A percentile compares a stretch with the other conserved stretches of the same genome.
Conservation (phyloP, 2,113 vertebrate genomes). For the Baryphthengus martii region DNA sequence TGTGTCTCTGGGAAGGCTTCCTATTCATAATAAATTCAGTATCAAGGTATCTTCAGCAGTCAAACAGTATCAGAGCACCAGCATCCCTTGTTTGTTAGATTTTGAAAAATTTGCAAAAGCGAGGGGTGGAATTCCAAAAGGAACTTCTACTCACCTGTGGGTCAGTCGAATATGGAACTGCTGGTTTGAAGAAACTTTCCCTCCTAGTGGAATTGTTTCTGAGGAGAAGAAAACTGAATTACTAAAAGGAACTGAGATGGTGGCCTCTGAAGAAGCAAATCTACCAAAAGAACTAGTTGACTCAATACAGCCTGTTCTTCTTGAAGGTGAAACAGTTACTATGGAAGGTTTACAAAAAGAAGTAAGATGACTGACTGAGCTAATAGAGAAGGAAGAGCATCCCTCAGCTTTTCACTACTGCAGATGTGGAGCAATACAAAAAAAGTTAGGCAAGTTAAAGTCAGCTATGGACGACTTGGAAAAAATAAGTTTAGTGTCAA, state of each 20-base stretch:
- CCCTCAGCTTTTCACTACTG: conserved; percentile 68
- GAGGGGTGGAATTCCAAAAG: conserved; percentile 42
- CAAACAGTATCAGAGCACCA: conserved; percentile 23
- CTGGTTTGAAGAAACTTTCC: conserved; percentile 63
- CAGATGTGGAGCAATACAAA: conserved; percentile 72
- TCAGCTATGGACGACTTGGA: conserved; percentile 74
- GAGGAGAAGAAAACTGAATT: neutral
- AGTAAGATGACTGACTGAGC: conserved; percentile 55
- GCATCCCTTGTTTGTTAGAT: conserved; percentile 60
- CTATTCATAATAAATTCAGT: conserved; percentile 18
- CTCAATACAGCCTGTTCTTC: conserved; percentile 9
- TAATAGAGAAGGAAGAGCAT: conserved; percentile 49
- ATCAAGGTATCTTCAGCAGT: conserved; percentile 27
- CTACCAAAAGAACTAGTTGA: conserved; percentile 41
- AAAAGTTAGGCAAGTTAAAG: conserved; percentile 74
- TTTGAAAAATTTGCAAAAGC: conserved; percentile 61
- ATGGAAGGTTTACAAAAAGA: conserved; percentile 55
- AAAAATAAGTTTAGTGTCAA: conserved; percentile 65
- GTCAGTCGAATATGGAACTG: conserved; percentile 34
- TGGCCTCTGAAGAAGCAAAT: neutral
- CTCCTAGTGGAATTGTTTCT: neutral
- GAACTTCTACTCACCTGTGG: conserved; percentile 24
- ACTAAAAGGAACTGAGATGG: neutral
- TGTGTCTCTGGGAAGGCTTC: conserved; percentile 36
- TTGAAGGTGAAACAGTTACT: conserved; percentile 10